Evolutionary conservation across 2,888 invertebrate genomes (phyloP).

Genomic region (Euspilapteryx auroguttella): DNA sequence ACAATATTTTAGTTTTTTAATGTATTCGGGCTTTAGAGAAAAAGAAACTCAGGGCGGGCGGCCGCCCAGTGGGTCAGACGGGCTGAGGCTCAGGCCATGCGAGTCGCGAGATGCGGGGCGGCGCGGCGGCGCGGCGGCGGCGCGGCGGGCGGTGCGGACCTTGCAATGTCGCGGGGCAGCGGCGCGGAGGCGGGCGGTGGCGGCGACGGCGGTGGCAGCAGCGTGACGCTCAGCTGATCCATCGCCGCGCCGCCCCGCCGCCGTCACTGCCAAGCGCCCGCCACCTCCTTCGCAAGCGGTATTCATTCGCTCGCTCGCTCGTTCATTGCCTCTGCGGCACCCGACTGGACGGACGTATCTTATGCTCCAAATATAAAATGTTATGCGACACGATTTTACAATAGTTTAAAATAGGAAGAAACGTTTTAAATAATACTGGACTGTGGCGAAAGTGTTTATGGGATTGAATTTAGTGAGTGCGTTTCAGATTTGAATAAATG

Average conservation of each 20-base stretch:
- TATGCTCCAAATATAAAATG: constrained; percentile 15
- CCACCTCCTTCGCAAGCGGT: not conserved
- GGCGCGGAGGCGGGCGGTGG: constrained; percentile 10
- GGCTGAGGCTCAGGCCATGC: no score
- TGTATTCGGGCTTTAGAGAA: no score
- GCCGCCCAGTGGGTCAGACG: constrained; percentile 48
- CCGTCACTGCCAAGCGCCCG: constrained; percentile 23
- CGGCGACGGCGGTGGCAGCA: constrained; percentile 12
- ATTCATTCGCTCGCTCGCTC: constrained; percentile 55
- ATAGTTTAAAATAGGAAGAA: no score
- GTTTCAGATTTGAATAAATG: constrained; percentile 30
- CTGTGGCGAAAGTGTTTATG: not conserved
- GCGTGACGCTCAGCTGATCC: constrained; percentile 61
- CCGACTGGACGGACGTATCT: constrained; percentile 41
- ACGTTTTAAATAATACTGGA: no score
- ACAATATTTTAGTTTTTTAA: no score
- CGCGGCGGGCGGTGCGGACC: constrained; percentile 42
- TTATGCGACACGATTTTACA: constrained; percentile 8
- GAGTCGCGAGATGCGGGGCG: constrained; percentile 18
- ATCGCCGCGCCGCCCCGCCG: no score
- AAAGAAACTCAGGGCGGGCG: constrained; percentile 3
- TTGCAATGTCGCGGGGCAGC: constrained; percentile 59
- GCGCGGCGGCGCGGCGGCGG: constrained; percentile 23
- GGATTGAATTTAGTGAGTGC: constrained; percentile 13
- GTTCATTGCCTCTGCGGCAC: constrained; percentile 71